A percentile compares a stretch with the other conserved stretches of the same genome.
Conservation (phyloP, 2,797 vertebrate species). For the Squalus acanthias region DNA sequence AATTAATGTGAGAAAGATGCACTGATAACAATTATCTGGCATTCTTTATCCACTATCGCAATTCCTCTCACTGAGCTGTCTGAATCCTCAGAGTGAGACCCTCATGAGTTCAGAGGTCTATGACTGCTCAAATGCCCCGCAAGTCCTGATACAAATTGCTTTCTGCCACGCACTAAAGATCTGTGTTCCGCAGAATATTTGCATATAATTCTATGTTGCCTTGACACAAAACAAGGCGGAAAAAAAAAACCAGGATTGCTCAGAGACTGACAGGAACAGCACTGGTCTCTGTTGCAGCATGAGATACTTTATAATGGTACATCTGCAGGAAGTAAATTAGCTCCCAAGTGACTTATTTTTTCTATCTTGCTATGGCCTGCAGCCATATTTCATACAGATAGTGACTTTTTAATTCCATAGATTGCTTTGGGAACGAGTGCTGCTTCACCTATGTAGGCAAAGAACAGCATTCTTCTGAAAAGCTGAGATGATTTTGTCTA, state of each 20-base stretch:
- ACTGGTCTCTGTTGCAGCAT: conserved; percentile 5
- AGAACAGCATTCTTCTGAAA: not conserved
- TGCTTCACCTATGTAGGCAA: conserved; percentile 15
- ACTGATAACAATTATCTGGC: not conserved
- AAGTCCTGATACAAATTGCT: conserved; percentile 26
- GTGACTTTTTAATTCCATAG: conserved; percentile 6
- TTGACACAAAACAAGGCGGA: not conserved
- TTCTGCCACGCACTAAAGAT: not conserved
- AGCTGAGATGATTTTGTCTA: conserved; percentile 1
- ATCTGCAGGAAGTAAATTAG: conserved; percentile 40
- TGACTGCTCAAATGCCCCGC: not conserved
- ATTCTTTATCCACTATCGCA: no score
- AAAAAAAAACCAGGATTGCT: not conserved
- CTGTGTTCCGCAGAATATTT: not conserved
- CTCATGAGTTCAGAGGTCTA: not conserved
- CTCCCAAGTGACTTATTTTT: conserved; percentile 38
- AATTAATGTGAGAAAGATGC: not conserved
- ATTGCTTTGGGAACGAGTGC: conserved; percentile 8
- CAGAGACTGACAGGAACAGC: conserved; percentile 29
- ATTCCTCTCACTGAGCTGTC: not conserved
- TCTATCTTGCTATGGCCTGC: not conserved
- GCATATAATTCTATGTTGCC: not conserved
- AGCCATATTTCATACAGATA: conserved; percentile 27
- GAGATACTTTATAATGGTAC: conserved; percentile 22
- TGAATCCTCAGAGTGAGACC: not conserved